Conservation (phyloP, 2,113 vertebrate species). For the Platichthys stellatus region DNA sequence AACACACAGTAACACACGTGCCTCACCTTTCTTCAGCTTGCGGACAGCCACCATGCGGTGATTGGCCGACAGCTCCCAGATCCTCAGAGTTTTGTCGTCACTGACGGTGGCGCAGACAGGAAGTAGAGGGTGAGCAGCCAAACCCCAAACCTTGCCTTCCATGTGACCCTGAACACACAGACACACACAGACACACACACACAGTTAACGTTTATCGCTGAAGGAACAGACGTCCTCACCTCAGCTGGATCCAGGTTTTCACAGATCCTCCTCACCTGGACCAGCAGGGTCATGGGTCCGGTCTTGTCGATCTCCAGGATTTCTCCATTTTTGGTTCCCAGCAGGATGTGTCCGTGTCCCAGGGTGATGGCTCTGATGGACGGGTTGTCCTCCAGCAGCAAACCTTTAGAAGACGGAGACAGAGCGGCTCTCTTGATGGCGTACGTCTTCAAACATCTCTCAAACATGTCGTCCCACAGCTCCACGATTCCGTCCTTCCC, state of each 20-base stretch:
- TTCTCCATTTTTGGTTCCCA: conserved; percentile 97
- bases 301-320: conserved; percentile 98
- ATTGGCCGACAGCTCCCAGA: conserved; percentile 96
- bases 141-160: conserved; percentile 97
- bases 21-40: conserved; percentile 96
- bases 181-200: conserved; percentile 17
- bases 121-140: conserved; percentile 93
- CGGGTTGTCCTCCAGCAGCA: conserved; percentile 97
- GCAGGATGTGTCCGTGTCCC: conserved; percentile 95
- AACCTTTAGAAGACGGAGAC: conserved; percentile 94
- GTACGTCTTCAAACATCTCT: conserved; percentile 96
- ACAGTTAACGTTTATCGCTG: neutral
- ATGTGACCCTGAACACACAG: conserved; percentile 89
- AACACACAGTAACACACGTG: neutral
- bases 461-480: conserved; percentile 98
- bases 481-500: conserved; percentile 97
- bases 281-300: conserved; percentile 91
- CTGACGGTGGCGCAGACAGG: conserved; percentile 96
- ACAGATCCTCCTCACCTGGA: conserved; percentile 60
- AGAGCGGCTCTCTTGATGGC: conserved; percentile 94
- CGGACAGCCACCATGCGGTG: conserved; percentile 98
- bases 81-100: conserved; percentile 94
- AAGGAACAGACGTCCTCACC: no score
- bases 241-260: neutral
- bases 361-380: conserved; percentile 95